phyloP scores from a whole-genome alignment of 2,113 vertebrate genomes.

The Channa maculata region DNA sequence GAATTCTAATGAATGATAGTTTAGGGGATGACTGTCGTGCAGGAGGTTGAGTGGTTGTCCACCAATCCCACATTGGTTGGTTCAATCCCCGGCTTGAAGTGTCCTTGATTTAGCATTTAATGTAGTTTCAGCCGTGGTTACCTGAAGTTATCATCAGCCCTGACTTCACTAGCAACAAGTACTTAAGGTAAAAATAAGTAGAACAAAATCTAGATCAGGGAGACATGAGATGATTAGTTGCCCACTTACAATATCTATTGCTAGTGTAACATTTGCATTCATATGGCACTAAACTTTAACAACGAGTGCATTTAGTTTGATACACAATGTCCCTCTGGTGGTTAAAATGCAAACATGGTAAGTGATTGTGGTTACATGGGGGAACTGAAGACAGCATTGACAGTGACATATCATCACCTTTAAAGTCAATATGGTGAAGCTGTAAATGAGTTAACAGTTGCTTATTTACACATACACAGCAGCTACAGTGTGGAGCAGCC shows the following conservation, averaged over 20 bases:
- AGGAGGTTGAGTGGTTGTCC: too few relatives aligned
- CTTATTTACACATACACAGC: too few relatives aligned
- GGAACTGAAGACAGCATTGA: too few relatives aligned
- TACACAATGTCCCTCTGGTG: neutral
- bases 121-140: constrained; percentile 1
- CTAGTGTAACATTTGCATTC: neutral
- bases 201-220: neutral
- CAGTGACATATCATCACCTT: too few relatives aligned
- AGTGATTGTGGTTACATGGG: too few relatives aligned
- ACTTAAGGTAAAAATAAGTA: neutral
- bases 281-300: neutral
- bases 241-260: neutral
- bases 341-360: neutral
- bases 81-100: too few relatives aligned
- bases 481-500: too few relatives aligned
- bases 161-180: neutral
- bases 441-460: too few relatives aligned
- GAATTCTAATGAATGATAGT: neutral
- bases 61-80: too few relatives aligned
- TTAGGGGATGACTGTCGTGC: too few relatives aligned
- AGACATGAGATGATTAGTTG: neutral
- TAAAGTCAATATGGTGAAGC: too few relatives aligned
- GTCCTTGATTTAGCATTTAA: too few relatives aligned
- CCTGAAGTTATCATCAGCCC: neutral
- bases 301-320: neutral